Percentiles rank a stretch among this genome's conserved stretches.
Conservation (phyloP, 2,888 invertebrate species). For the Cheilosia impressa region DNA sequence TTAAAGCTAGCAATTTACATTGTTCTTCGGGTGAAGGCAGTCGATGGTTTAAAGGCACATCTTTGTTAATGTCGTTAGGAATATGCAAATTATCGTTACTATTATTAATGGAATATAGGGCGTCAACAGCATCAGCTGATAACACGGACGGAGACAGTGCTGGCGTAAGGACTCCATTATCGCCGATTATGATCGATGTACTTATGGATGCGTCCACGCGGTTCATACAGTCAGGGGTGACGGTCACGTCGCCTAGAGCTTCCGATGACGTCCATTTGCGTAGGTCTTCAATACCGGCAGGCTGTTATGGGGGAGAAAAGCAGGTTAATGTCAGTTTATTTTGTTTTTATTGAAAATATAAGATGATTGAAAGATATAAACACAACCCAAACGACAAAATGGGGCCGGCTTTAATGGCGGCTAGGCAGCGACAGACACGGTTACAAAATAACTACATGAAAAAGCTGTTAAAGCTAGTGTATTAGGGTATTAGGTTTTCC, state of each 20-base stretch:
- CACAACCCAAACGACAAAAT: background rate
- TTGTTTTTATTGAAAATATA: constrained; percentile 2
- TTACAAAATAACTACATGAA: background rate
- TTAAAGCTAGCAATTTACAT: constrained; percentile 91
- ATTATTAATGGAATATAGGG: constrained; percentile 81
- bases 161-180: constrained; percentile 82
- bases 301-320: constrained; percentile 85
- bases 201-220: constrained; percentile 86
- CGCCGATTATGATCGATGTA: constrained; percentile 81
- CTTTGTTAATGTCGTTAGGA: constrained; percentile 83
- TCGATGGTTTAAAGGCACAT: constrained; percentile 90
- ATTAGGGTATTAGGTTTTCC: constrained; percentile 29
- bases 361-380: constrained; percentile 20
- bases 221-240: constrained; percentile 90
- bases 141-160: constrained; percentile 83
- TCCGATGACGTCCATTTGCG: constrained; percentile 91
- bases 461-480: constrained; percentile 22
- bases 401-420: constrained; percentile 12
- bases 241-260: constrained; percentile 90
- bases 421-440: no score
- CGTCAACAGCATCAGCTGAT: constrained; percentile 82
- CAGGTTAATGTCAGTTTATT: background rate
- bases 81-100: constrained; percentile 81
- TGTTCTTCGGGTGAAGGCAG: constrained; percentile 95
- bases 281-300: constrained; percentile 90